Conservation (phyloP, 2,888 invertebrate species). For the Antitype chi region DNA sequence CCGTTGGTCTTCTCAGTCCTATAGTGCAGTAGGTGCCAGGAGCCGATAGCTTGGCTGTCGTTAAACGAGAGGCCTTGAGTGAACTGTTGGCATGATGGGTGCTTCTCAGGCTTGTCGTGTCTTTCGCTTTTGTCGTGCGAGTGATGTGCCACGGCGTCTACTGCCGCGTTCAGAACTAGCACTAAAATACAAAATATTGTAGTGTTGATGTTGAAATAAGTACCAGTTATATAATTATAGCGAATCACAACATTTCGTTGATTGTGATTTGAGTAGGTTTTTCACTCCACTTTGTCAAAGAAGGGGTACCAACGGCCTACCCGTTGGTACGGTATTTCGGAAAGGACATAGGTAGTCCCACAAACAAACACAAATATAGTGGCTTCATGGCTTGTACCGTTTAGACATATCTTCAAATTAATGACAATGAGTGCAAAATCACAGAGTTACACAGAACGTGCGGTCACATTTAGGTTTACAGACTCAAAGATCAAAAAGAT, state of each 20-base stretch:
- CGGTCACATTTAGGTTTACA: not conserved
- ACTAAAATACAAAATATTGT: constrained; percentile 17
- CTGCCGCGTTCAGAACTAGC: constrained; percentile 38
- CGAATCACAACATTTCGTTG: not conserved
- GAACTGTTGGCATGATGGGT: constrained; percentile 80
- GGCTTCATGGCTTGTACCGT: not conserved
- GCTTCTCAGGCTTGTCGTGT: constrained; percentile 65
- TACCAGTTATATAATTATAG: not conserved
- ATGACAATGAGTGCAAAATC: not conserved
- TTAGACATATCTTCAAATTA: not conserved
- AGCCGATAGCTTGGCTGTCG: constrained; percentile 80
- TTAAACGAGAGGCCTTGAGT: constrained; percentile 79
- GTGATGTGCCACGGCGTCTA: constrained; percentile 54
- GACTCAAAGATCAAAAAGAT: not conserved
- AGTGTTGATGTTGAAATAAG: not conserved
- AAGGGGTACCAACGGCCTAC: too few relatives aligned
- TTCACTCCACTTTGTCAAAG: too few relatives aligned
- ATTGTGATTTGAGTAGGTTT: not conserved
- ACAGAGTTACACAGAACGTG: not conserved
- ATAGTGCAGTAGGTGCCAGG: constrained; percentile 81
- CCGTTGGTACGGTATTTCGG: too few relatives aligned
- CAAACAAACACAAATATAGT: not conserved
- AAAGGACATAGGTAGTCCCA: not conserved
- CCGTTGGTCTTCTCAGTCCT: constrained; percentile 77
- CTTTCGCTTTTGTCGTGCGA: constrained; percentile 51